phyloP scores from a whole-genome alignment of 2,888 invertebrate genomes.

The Volucella inanis region DNA sequence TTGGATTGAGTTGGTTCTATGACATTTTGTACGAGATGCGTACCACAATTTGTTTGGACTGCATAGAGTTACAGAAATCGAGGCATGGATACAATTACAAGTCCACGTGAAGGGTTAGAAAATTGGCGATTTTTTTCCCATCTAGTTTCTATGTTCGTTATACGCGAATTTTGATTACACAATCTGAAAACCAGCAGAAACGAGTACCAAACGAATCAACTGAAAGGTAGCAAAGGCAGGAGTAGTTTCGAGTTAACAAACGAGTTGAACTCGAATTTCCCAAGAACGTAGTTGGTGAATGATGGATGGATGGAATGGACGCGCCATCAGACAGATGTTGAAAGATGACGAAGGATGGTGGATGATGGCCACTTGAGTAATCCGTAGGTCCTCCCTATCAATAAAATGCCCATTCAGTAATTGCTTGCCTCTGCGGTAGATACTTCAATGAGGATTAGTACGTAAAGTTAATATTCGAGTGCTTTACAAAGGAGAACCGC shows the following conservation, averaged over 20 bases:
- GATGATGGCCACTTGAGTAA: background rate
- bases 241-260: slow-evolving; percentile 9
- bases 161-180: slow-evolving; percentile 23
- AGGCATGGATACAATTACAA: background rate
- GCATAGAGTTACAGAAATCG: slow-evolving; percentile 1
- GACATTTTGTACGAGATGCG: slow-evolving; percentile 28
- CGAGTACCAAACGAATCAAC: background rate
- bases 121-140: slow-evolving; percentile 22
- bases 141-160: background rate
- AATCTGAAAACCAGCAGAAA: slow-evolving; percentile 27
- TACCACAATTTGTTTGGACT: slow-evolving; percentile 18
- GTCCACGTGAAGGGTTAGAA: slow-evolving; percentile 23
- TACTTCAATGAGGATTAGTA: slow-evolving; percentile 17
- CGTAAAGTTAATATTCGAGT: slow-evolving; percentile 11
- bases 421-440: background rate
- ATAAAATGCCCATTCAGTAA: slow-evolving; percentile 2
- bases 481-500: background rate
- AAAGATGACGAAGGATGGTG: too few species aligned
- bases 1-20: slow-evolving; percentile 50
- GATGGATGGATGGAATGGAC: background rate
- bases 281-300: slow-evolving; percentile 1
- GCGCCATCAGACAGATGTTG: too few species aligned
- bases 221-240: background rate
- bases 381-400: background rate
- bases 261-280: slow-evolving; percentile 14